These are phyloP conservation scores for Galendromus occidentalis DNA, from an alignment of 1,140 invertebrate species.

Conservation along the genomic window DNA sequence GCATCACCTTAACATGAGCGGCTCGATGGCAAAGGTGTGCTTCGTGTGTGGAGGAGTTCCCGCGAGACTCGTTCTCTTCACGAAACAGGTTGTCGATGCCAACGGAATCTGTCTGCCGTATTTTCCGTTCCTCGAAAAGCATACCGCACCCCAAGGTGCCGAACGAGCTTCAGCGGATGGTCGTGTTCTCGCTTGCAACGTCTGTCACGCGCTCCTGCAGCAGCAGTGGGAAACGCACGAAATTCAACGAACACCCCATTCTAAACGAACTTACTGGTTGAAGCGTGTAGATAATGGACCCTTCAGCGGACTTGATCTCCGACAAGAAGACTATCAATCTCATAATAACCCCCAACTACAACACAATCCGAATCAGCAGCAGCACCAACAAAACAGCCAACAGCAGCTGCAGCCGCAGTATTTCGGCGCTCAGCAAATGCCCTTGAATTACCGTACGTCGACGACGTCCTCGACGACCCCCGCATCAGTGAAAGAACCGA, in stretches of 20 bases:
- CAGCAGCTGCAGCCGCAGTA: not conserved
- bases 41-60: constrained; percentile 51
- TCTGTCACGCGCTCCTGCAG: constrained; percentile 60
- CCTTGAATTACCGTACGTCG: not conserved
- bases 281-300: constrained; percentile 69
- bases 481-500: not conserved
- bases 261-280: constrained; percentile 71
- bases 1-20: too few species aligned
- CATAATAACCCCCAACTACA: not conserved
- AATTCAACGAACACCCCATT: constrained; percentile 53
- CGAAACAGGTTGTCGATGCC: constrained; percentile 12
- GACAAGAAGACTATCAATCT: constrained; percentile 1
- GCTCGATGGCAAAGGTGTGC: constrained; percentile 31
- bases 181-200: constrained; percentile 43
- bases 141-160: constrained; percentile 55
- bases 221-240: constrained; percentile 81
- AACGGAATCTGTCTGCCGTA: constrained; percentile 40
- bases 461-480: not conserved
- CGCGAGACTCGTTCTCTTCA: constrained; percentile 18
- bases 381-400: not conserved
- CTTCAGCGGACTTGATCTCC: constrained; percentile 65
- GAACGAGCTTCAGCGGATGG: constrained; percentile 27
- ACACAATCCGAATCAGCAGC: not conserved
- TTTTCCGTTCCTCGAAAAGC: constrained; percentile 72
- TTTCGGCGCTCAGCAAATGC: not conserved